Base-by-base conservation (phyloP, 1,140 invertebrate species). In the Trachymyrmex septentrionalis region DNA sequence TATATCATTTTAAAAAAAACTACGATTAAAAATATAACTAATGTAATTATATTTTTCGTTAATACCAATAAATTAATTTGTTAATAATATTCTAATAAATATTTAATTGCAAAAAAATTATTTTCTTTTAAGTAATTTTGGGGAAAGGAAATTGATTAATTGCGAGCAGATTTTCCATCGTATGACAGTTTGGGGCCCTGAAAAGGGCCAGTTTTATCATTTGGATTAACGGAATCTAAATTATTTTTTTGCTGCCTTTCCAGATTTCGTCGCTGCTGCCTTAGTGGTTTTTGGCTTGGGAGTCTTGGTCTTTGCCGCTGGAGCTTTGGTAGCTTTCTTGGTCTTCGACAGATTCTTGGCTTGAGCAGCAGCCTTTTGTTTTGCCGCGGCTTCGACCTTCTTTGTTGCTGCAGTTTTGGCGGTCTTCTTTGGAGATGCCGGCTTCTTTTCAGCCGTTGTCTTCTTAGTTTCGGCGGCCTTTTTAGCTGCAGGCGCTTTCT, bases 191-290 rank as follows among this genome's bases (percentile, higher is more conserved):
- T 76, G 85, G 75, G 88, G 88, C 88, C 88, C 88, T 90, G 88
- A 90, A 87, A 90, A 89, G 88, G 88, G 88, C 88, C 88, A 87
- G 57, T 90, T 90, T 78, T 86, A 19, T 34, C 53, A 34, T 12
- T 44, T 44, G 7, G 38, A 44, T 44, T 9, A 64, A 1, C 2
- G 21, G 50, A 48, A 1, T 71, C 6, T n/a, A 0, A 86, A 90
- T 90, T 91, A 91, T 69, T 91, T 91, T 19, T 91, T 91, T 0
- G 84, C 71, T 61, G 87, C 34, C 10, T 87, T 91, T 0, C 24
- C 72, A 0, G 78, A 2, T 59, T 86, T 90, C 0, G 88, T 7
- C 0, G 71, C 61, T 0, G 63, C n/a, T 4, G 77, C 19, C 12
- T 89, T 86, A 0, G 71, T 61, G 0, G 76, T 87, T 44, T 91